Conservation (phyloP, 2,888 invertebrate genomes). For the Caenorhabditis becei region DNA sequence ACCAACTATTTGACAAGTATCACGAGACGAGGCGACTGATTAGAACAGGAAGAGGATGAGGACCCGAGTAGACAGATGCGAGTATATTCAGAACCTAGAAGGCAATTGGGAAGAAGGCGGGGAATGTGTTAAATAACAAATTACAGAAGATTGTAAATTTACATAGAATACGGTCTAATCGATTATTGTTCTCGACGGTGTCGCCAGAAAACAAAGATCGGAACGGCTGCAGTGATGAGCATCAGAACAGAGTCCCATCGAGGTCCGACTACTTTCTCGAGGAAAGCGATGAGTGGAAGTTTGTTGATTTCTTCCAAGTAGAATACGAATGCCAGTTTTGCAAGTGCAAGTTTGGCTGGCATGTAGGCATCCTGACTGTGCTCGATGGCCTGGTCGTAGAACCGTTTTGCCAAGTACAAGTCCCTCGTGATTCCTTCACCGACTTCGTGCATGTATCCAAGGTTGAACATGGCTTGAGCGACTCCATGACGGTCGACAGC, state of each 20-base stretch:
- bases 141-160: slow-evolving; percentile 25
- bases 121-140: slow-evolving; percentile 28
- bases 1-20: slow-evolving; percentile 22
- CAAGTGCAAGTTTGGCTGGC: slow-evolving; percentile 92
- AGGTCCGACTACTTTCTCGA: slow-evolving; percentile 67
- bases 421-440: slow-evolving; percentile 92
- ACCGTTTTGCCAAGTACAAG: slow-evolving; percentile 95
- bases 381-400: slow-evolving; percentile 96
- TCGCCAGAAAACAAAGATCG: slow-evolving; percentile 24
- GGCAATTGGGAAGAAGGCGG: slow-evolving; percentile 33
- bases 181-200: slow-evolving; percentile 8
- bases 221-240: slow-evolving; percentile 30
- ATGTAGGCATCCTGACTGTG: slow-evolving; percentile 94
- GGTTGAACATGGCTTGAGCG: slow-evolving; percentile 98
- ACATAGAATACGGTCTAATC: not conserved
- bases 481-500: slow-evolving; percentile 96
- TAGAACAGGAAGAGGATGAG: slow-evolving; percentile 12
- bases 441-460: slow-evolving; percentile 99
- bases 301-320: slow-evolving; percentile 83
- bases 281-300: slow-evolving; percentile 54
- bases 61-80: slow-evolving; percentile 35
- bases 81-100: slow-evolving; percentile 21
- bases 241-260: slow-evolving; percentile 74
- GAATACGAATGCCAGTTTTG: slow-evolving; percentile 89
- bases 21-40: slow-evolving; percentile 31